These are phyloP conservation scores for Microtus californicus DNA, from an alignment of 2,797 vertebrate species.

Conservation along the genomic window DNA sequence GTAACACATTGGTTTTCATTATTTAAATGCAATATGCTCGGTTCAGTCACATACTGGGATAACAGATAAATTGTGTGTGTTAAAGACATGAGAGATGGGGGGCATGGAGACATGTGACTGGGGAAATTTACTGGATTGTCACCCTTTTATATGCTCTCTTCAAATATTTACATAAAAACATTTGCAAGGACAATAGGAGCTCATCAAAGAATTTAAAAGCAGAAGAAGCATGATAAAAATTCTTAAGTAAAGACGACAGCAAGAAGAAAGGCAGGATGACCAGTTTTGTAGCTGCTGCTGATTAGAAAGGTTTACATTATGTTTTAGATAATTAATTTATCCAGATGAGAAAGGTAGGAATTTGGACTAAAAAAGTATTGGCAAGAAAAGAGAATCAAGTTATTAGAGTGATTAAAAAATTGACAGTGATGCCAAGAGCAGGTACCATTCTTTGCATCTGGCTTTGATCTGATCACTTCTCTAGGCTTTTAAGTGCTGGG, in stretches of 20 bases:
- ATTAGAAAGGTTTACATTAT: neutral
- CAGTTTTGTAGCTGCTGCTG: neutral
- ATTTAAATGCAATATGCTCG: neutral
- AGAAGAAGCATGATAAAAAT: neutral
- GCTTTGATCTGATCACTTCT: neutral
- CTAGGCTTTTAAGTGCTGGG: neutral
- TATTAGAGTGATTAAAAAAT: neutral
- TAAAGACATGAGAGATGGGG: neutral
- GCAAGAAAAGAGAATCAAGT: neutral
- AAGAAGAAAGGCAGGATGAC: neutral
- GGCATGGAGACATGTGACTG: neutral
- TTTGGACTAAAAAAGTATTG: neutral
- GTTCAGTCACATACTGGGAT: neutral
- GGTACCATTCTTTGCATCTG: neutral
- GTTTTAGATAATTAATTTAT: neutral
- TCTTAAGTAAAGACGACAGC: neutral
- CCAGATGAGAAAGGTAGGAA: neutral
- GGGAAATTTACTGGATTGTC: neutral
- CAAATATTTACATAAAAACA: constrained; percentile 4
- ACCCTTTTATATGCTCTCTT: neutral
- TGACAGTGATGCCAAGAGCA: neutral
- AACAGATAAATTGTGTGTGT: neutral
- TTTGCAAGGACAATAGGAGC: neutral
- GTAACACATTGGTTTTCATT: neutral
- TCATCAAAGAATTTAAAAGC: neutral